Evolutionary conservation across 2,797 vertebrate genomes (phyloP).

Genomic region (Microctenopoma lineatum): DNA sequence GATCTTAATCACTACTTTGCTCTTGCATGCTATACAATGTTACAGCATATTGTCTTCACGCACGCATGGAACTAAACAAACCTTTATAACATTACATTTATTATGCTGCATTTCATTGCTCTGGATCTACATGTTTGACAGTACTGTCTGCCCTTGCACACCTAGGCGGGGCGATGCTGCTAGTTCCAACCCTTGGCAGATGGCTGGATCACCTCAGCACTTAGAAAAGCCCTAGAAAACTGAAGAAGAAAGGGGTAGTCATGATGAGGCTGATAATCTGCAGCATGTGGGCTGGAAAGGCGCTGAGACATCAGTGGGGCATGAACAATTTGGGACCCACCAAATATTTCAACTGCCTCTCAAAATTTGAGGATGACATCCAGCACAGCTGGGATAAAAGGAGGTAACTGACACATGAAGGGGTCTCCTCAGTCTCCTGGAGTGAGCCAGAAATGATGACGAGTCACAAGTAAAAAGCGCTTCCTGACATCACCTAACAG

Average conservation of each 20-base stretch:
- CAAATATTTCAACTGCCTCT: slow-evolving; percentile 18
- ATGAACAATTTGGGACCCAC: slow-evolving; percentile 29
- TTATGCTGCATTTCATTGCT: background rate
- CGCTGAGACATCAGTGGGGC: slow-evolving; percentile 24
- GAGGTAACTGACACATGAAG: slow-evolving; percentile 9
- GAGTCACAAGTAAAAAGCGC: slow-evolving; percentile 18
- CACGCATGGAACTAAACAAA: background rate
- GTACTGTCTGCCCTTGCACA: background rate
- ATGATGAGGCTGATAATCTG: slow-evolving; percentile 41
- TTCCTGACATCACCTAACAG: slow-evolving; percentile 7
- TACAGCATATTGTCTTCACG: no score
- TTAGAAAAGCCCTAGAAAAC: slow-evolving; percentile 7
- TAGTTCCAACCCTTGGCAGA: background rate
- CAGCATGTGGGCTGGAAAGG: slow-evolving; percentile 30
- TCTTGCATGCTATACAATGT: background rate
- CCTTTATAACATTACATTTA: background rate
- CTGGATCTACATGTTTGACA: background rate
- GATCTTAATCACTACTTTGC: no score
- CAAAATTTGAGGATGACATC: slow-evolving; percentile 24
- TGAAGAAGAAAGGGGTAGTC: slow-evolving; percentile 17
- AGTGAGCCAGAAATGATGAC: slow-evolving; percentile 19
- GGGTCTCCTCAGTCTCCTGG: slow-evolving; percentile 13
- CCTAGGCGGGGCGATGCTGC: slow-evolving; percentile 3
- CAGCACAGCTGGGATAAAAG: slow-evolving; percentile 26
- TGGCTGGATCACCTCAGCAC: background rate